Base-by-base conservation (phyloP, 2,888 invertebrate genomes). In the Molanna angustata region DNA sequence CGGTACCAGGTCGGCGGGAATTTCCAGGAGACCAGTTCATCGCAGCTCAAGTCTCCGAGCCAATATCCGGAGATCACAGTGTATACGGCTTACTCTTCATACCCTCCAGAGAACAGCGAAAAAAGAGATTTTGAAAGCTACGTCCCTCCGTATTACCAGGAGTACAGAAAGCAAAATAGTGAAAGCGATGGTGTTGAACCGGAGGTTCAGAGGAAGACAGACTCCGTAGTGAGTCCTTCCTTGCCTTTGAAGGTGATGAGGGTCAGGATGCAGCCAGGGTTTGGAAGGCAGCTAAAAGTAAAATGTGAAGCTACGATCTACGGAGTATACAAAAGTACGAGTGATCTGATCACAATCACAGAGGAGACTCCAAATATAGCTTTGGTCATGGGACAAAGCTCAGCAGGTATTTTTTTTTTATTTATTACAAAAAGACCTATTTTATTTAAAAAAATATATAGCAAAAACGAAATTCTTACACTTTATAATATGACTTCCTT, bases 281-380 rank as follows among this genome's bases (percentile, higher is more conserved):
- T 69, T 1, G 67, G 64, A 16, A 79, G 79, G 0, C 77, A 79
- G 59, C 74, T 82, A 60, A 64, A 74, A 17, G 68, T 83, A 57
- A 71, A 76, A 57, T 83, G 83, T 62, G 78, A 78, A 53, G 80
- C 82, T 4, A 76, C 78, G 14, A 76, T 82, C 56, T 82, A 75
- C 67, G 78, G 80, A 62, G 72, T 82, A 62, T 83, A 82, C 66
- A 72, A 78, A 48, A 71, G 80, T 56, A 77, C 74, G 63, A 80
- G 80, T 59, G 73, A 78, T 14, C 74, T 76, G 14, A 68, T 77
- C 6, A 67, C 69, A 65, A 72, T 83, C 49, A 72, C 72, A 61
- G 82, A 82, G 52, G 82, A 83, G 56, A 74, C 80, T 0, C 81
- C 81, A 0, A 71, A 67, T 44, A 76, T 75, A 1, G 76, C 75